Base-by-base conservation (phyloP, 2,113 vertebrate species). In the Leptobrachium ailaonicum region DNA sequence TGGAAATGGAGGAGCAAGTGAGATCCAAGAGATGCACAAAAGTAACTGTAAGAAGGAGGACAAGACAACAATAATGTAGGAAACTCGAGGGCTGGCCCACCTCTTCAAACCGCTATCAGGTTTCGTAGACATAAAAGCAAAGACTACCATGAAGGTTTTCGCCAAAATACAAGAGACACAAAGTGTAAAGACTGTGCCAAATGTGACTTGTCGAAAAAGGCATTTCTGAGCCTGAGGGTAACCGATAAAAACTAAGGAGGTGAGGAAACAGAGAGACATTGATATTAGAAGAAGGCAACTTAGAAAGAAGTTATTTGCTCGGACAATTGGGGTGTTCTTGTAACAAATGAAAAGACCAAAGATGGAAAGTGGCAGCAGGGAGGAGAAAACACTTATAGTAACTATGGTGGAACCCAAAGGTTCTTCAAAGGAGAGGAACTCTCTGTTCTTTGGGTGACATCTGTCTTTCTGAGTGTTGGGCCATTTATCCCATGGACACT, bases 401-500 rank as follows among this genome's bases (percentile, higher is more conserved):
- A 14, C 58, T 20, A 79, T 60, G 2, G 50, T 6, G 13, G 32
- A 12, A 14, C 77, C 77, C 10, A 73, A 56, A 2, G 13, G 10
- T 14, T 73, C 70, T 54, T 66, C 20, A 32, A 50, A 73, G 20
- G 77, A 71, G 6, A 79, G 76, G n/a, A 32, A 79, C 79, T 87
- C 86, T 69, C 80, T 77, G 47, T 78, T 81, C 83, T 85, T 86
- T 53, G 78, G 72, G 70, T 87, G 62, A 82, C 84, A 85, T 11
- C 11, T 45, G 20, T 80, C 82, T 53, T 82, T 50, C 60, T 76
- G 75, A 56, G 12, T 11, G 12, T 81, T 87, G 4, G 87, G 83
- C 84, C 87, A 86, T n/a, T 85, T 82, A 73, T 89, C 82, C 60
- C 41, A n/a, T 9, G 83, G 82, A 78, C 83, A 88, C 77, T 82